These are phyloP conservation scores for Alloscopus bannaensis DNA, from an alignment of 2,888 invertebrate species.

Conservation along the genomic window DNA sequence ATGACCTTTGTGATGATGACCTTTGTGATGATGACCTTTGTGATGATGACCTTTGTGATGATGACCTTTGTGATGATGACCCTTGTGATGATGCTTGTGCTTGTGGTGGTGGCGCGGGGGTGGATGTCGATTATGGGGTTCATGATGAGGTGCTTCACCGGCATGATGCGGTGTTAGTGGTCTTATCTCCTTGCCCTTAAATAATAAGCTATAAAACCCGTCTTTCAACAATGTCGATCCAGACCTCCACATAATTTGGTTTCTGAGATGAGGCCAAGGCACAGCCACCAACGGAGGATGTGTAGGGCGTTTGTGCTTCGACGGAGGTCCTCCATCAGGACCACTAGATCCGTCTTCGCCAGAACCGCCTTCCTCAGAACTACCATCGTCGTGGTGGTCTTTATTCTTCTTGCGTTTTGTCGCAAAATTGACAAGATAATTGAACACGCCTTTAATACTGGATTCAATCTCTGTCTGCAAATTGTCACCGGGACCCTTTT, in stretches of 20 bases:
- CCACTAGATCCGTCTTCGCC: slow-evolving; percentile 19
- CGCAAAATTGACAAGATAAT: not conserved
- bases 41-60: too few species aligned
- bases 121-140: too few species aligned
- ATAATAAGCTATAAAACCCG: slow-evolving; percentile 32
- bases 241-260: slow-evolving; percentile 32
- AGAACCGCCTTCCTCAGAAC: slow-evolving; percentile 3
- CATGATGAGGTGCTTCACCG: not conserved
- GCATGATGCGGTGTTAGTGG: slow-evolving; percentile 16
- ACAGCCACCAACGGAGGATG: slow-evolving; percentile 28
- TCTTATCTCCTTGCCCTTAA: slow-evolving; percentile 16
- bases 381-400: not conserved
- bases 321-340: not conserved
- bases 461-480: not conserved
- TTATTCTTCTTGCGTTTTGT: not conserved
- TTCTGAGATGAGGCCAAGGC: slow-evolving; percentile 22
- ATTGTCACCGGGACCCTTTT: not conserved
- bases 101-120: slow-evolving; percentile 1
- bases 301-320: not conserved
- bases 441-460: not conserved
- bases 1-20: too few species aligned
- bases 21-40: too few species aligned
- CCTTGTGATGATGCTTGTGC: not conserved
- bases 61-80: too few species aligned
- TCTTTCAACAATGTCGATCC: slow-evolving; percentile 24